phyloP scores from a whole-genome alignment of 1,140 invertebrate species.

The Aphis gossypii region DNA sequence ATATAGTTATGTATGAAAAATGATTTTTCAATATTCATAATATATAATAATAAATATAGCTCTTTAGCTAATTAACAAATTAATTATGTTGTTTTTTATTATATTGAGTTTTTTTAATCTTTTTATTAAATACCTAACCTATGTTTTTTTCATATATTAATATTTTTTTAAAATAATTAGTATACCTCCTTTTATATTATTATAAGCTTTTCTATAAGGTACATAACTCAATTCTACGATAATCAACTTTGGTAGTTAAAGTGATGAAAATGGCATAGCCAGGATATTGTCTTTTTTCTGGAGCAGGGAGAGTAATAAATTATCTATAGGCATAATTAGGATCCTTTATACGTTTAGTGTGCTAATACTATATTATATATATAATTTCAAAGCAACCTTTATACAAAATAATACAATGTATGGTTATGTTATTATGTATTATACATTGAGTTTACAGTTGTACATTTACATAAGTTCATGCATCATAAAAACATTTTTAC shows the following conservation, averaged over 20 bases:
- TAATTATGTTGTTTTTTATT: background rate
- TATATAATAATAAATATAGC: slow-evolving; percentile 6
- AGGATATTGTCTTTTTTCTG: background rate
- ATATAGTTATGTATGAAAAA: background rate
- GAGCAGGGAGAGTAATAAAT: too few relatives aligned
- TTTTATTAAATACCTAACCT: too few relatives aligned
- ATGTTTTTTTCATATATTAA: too few relatives aligned
- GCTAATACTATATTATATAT: background rate
- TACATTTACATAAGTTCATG: background rate
- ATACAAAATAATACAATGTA: background rate
- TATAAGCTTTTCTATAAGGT: background rate
- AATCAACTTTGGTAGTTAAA: background rate
- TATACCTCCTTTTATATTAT: too few relatives aligned
- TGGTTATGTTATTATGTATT: too few relatives aligned
- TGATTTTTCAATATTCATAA: background rate
- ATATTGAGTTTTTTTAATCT: background rate
- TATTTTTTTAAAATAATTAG: too few relatives aligned
- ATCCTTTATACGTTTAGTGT: background rate
- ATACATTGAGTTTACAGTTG: background rate
- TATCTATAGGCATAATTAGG: background rate
- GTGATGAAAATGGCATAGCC: too few relatives aligned
- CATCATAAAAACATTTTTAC: background rate
- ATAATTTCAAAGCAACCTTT: background rate
- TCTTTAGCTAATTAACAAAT: background rate
- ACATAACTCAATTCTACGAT: background rate